Base-by-base conservation (phyloP, 2,113 vertebrate genomes). In the Murina feae region DNA sequence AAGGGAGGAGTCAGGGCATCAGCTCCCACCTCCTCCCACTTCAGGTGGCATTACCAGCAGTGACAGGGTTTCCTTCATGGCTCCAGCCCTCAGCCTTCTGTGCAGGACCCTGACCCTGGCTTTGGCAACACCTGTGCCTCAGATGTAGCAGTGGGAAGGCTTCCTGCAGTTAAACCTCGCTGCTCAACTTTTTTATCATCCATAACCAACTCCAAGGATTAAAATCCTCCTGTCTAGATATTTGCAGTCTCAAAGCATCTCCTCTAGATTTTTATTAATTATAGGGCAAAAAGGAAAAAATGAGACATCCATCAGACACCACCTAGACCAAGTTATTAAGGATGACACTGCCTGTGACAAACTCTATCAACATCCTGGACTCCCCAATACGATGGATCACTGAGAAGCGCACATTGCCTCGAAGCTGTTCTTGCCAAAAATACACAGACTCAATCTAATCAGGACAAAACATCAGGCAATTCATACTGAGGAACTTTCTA, bases 301-400 rank as follows among this genome's bases (percentile, higher is more conserved):
- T 5, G 47, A 93, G 65, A 93, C 89, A 37, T 2, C 83, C n/a
- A n/a, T 53, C 37, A 68, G 71, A 39, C 2, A 60, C 30, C 44
- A 65, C 47, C 68, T 49, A 17, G 44, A 53, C 21, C 23, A 49
- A 63, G 55, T 42, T 74, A 39, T 6, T 1, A 9, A 74, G 60
- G 35, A 60, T 17, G 53, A 37, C 4, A 4, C 2, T 11, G 13
- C 5, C 35, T 2, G 7, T 71, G 42, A 49, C 4, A 21, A 63
- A 74, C 35, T 8, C 23, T 7, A 25, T 30, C 4, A 9, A 5
- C 35, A 12, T 23, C n/a, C 4, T 0, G 5, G 23, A 35, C 69
- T 66, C 23, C 51, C 35, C 21, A 8, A 4, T 0, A 7, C 1
- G 11, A 16, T 1, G 28, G 21, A 18, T 1, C 0, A 3, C 63